phyloP scores from a whole-genome alignment of 2,888 invertebrate species.

The Aplocera efformata region DNA sequence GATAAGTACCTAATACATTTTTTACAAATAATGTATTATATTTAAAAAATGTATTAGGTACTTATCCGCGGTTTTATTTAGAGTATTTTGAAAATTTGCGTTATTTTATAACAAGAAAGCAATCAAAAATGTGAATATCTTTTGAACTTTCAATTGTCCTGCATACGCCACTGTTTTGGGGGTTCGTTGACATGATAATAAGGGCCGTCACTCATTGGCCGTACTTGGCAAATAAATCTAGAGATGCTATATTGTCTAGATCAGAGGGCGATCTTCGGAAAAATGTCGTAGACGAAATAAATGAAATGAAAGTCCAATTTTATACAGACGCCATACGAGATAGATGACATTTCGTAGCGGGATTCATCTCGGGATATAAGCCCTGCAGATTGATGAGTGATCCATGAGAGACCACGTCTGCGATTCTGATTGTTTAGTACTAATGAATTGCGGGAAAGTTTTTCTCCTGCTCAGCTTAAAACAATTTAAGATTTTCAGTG shows the following conservation, averaged over 20 bases:
- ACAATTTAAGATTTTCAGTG: not conserved
- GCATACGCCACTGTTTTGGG: conserved; percentile 19
- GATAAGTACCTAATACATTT: too few relatives aligned
- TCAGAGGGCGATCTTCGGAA: not conserved
- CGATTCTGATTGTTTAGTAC: conserved; percentile 18
- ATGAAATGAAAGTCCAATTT: too few relatives aligned
- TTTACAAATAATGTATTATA: too few relatives aligned
- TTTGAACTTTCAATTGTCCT: conserved; percentile 7
- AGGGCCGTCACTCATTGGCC: conserved; percentile 37
- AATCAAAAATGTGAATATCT: not conserved
- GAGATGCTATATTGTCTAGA: conserved; percentile 44
- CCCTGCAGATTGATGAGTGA: conserved; percentile 42
- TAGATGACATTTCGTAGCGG: too few relatives aligned
- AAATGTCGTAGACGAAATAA: not conserved
- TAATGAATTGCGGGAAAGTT: conserved; percentile 8
- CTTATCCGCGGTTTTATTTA: too few relatives aligned
- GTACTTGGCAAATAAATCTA: conserved; percentile 49
- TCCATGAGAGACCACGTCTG: conserved; percentile 24
- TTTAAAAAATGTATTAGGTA: too few relatives aligned
- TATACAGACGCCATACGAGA: too few relatives aligned
- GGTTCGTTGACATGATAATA: conserved; percentile 63
- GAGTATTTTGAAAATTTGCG: too few relatives aligned
- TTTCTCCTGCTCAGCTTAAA: conserved; percentile 5
- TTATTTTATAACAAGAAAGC: too few relatives aligned
- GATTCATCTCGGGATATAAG: too few relatives aligned